Conservation (phyloP, 2,797 vertebrate species). For the Pampus argenteus region DNA sequence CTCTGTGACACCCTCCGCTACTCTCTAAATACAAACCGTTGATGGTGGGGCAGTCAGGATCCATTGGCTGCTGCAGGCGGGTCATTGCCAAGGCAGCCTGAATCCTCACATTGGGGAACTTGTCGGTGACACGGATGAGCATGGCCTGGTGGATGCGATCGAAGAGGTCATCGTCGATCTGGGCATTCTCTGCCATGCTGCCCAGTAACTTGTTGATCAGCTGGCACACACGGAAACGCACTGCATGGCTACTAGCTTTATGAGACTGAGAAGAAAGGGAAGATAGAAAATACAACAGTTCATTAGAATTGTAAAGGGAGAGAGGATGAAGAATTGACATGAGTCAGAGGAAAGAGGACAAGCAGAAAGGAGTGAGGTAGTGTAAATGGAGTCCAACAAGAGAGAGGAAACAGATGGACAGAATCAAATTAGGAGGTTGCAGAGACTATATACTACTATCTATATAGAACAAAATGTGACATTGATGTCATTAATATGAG, state of each 20-base stretch:
- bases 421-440: slow-evolving; percentile 2
- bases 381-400: slow-evolving; percentile 1
- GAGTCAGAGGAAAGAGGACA: neutral
- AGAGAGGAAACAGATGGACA: slow-evolving; percentile 5
- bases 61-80: slow-evolving; percentile 93
- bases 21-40: slow-evolving; percentile 79
- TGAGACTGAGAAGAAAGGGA: slow-evolving; percentile 85
- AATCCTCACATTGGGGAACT: slow-evolving; percentile 94
- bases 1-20: too few relatives aligned
- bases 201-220: slow-evolving; percentile 95
- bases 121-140: slow-evolving; percentile 93
- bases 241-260: slow-evolving; percentile 89
- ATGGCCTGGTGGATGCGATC: slow-evolving; percentile 94
- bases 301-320: neutral
- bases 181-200: slow-evolving; percentile 94
- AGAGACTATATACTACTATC: too few relatives aligned
- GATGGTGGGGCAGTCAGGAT: slow-evolving; percentile 91
- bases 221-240: slow-evolving; percentile 94
- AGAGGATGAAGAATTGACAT: neutral
- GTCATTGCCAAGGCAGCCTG: slow-evolving; percentile 95
- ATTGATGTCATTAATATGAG: neutral
- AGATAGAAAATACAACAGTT: slow-evolving; percentile 17
- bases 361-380: neutral
- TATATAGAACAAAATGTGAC: neutral
- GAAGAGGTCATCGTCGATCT: slow-evolving; percentile 95